A percentile compares a stretch with the other conserved stretches of the same genome.
Evolutionary conservation across 2,113 vertebrate species (phyloP).

Genomic region (Calcarius ornatus): DNA sequence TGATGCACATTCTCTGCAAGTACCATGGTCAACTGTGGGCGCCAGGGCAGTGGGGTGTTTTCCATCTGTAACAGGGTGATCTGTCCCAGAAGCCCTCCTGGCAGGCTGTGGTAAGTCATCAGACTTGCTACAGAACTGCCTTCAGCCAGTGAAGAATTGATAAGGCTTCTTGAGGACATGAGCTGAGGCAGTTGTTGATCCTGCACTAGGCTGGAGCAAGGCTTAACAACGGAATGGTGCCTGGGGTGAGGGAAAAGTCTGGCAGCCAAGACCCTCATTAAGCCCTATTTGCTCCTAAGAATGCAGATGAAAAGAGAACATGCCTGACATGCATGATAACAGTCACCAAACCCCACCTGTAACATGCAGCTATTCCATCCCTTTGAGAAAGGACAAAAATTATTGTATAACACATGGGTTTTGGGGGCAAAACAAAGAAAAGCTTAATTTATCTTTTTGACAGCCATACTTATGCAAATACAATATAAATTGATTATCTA

Average conservation of each 20-base stretch:
- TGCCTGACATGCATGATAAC: neutral
- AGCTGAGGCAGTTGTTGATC: neutral
- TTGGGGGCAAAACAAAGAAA: neutral
- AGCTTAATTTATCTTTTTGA: neutral
- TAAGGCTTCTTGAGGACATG: too few species aligned
- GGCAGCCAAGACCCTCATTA: neutral
- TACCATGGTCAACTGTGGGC: neutral
- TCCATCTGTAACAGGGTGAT: neutral
- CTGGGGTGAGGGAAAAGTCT: neutral
- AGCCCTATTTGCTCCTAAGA: neutral
- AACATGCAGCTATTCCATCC: neutral
- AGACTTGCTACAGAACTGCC: neutral
- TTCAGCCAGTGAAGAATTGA: neutral
- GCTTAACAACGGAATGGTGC: neutral
- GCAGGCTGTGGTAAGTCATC: neutral
- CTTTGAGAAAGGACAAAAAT: neutral
- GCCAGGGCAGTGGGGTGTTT: neutral
- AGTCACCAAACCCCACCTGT: neutral
- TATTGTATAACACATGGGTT: accelerated
- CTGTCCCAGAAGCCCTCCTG: neutral
- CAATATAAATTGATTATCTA: neutral
- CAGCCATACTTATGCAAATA: neutral
- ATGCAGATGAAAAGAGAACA: neutral
- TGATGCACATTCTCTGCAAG: neutral
- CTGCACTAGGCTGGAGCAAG: neutral